Evolutionary conservation across 1,140 invertebrate species (phyloP), one percentile per base, ranked within the genome.

Genomic region (Mizuhopecten yessoensis): DNA sequence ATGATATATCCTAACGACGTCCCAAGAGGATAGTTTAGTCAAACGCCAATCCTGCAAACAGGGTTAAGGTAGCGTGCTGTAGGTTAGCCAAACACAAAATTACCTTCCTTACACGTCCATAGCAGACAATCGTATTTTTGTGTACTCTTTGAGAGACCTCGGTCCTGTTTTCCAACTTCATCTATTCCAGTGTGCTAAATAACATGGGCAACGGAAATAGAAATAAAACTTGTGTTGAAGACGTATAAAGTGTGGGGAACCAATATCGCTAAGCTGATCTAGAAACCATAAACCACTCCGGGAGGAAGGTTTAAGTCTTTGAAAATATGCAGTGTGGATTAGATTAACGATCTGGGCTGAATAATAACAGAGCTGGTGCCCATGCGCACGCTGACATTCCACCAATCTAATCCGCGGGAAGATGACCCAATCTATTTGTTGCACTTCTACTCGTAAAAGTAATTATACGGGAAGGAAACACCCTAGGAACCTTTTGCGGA

Each of bases 241-340:
- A 75, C 29, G 57, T 75, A 75, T 75, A n/a, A 75, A 75, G 57
- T 75, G 57, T 75, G 23, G 57, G 29, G 57, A 75, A 29, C 23
- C 57, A 75, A 75, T 75, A 75, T 75, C 57, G 57, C n/a, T 75
- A 29, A 75, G n/a, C 57, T 75, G 57, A 75, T 75, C 57, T 29
- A 5, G 57, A 29, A 75, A 75, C 57, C 57, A 75, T 75, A 75
- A 75, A 75, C 57, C 57, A 29, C n/a, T n/a, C 2, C 57, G 9
- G 57, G 57, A 75, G 17, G 57, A 75, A 75, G 15, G 29, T 75
- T 75, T 75, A 75, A 75, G 57, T 29, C 57, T 75, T 75, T 75
- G 57, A 75, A 75, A 75, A 75, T 75, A 75, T 75, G 57, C 57
- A 75, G n/a, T 75, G 57, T 9, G 57, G 23, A 75, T 75, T 75